Conservation (phyloP, 2,113 vertebrate species). For the Clarias gariepinus region DNA sequence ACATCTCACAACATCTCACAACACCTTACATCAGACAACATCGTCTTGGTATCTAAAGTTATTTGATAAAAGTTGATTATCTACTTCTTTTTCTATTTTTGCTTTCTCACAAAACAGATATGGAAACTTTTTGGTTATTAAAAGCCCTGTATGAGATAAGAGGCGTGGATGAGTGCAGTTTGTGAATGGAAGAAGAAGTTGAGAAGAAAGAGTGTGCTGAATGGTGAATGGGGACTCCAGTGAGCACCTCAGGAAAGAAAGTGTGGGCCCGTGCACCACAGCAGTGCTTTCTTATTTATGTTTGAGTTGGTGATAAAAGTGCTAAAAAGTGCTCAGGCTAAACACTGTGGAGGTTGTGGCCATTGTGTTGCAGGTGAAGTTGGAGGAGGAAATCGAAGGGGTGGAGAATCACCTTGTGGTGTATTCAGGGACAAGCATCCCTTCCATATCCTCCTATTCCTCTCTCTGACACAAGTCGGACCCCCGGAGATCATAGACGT, state of each 20-base stretch:
- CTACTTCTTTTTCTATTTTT: slow-evolving; percentile 12
- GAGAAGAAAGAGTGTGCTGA: background rate
- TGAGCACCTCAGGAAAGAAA: background rate
- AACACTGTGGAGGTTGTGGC: background rate
- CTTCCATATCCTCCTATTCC: background rate
- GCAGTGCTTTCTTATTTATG: background rate
- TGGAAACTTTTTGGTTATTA: background rate
- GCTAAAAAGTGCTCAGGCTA: background rate
- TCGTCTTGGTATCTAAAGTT: background rate
- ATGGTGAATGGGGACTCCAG: background rate
- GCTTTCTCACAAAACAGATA: slow-evolving; percentile 25
- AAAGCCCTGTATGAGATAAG: background rate
- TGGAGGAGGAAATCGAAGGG: too few species aligned
- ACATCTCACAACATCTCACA: background rate
- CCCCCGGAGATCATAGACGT: background rate
- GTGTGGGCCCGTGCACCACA: background rate
- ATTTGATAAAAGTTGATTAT: background rate
- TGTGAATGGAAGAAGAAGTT: background rate
- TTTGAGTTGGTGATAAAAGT: background rate
- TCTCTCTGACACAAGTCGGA: background rate
- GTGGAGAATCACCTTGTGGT: background rate
- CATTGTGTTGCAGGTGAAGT: background rate
- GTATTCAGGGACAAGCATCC: background rate
- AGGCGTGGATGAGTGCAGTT: background rate
- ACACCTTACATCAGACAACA: background rate